These are phyloP conservation scores for Cryptoblepharus egeriae DNA, from an alignment of 2,797 vertebrate genomes.

Conservation along the genomic window DNA sequence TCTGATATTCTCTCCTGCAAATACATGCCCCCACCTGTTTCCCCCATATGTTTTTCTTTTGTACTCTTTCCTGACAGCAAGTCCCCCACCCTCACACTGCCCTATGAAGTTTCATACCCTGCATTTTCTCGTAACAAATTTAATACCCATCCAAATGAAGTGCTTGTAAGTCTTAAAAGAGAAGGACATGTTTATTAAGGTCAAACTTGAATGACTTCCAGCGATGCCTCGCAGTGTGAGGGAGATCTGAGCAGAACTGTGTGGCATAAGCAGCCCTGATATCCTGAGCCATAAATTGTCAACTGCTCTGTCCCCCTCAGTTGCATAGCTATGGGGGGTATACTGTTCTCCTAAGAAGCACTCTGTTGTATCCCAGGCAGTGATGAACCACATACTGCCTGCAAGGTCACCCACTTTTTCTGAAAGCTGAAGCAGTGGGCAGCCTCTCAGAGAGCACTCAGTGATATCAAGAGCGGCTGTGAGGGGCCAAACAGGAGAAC, in stretches of 20 bases:
- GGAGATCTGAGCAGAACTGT: slow-evolving; percentile 36
- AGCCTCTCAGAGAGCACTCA: too few species aligned
- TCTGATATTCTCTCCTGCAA: not conserved
- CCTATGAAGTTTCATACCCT: not conserved
- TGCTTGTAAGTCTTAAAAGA: slow-evolving; percentile 39
- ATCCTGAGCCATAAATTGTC: too few species aligned
- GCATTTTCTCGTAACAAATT: not conserved
- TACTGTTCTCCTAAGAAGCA: too few species aligned
- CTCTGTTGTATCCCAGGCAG: too few species aligned
- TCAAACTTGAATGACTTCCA: slow-evolving; percentile 38
- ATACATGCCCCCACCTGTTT: not conserved
- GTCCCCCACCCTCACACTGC: not conserved
- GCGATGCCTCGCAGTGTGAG: slow-evolving; percentile 28
- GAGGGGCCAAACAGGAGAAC: too few species aligned
- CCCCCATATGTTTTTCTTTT: not conserved
- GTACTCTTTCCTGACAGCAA: not conserved
- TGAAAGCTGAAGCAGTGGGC: too few species aligned
- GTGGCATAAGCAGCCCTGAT: too few species aligned
- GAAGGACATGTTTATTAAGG: slow-evolving; percentile 40
- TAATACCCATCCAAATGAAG: slow-evolving; percentile 26
- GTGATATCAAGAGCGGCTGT: too few species aligned
- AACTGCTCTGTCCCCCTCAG: too few species aligned
- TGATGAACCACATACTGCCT: too few species aligned
- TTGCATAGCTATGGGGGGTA: too few species aligned
- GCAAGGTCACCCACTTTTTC: too few species aligned